Conservation (phyloP, 1,140 invertebrate species). For the Drosophila albomicans region DNA sequence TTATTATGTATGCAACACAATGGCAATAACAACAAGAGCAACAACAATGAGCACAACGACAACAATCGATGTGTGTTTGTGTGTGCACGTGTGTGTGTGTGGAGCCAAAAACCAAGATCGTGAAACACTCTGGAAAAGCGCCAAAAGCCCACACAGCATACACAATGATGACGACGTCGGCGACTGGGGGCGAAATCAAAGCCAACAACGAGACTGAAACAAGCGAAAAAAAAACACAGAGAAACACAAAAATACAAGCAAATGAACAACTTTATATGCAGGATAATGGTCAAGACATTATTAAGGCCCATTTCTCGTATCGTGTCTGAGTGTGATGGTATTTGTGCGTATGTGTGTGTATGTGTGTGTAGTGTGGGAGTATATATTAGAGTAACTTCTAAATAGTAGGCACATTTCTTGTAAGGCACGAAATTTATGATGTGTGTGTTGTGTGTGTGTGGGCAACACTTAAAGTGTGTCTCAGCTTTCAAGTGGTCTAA, state of each 20-base stretch:
- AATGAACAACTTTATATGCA: slow-evolving; percentile 83
- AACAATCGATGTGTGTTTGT: slow-evolving; percentile 35
- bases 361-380: slow-evolving; percentile 8
- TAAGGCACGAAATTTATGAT: slow-evolving; percentile 57
- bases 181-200: slow-evolving; percentile 60
- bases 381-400: slow-evolving; percentile 10
- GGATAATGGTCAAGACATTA: slow-evolving; percentile 79
- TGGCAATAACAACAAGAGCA: slow-evolving; percentile 43
- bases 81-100: background rate
- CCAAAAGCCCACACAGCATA: slow-evolving; percentile 45
- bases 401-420: slow-evolving; percentile 35
- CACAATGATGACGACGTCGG: slow-evolving; percentile 33
- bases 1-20: slow-evolving; percentile 82
- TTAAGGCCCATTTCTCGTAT: slow-evolving; percentile 53
- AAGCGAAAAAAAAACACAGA: slow-evolving; percentile 23
- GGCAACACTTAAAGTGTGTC: slow-evolving; percentile 6
- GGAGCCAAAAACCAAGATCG: slow-evolving; percentile 35
- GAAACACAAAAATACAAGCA: slow-evolving; percentile 57
- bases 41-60: slow-evolving; percentile 36
- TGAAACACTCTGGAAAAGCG: slow-evolving; percentile 36
- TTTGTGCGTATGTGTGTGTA: background rate
- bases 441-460: slow-evolving; percentile 9
- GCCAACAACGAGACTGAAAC: slow-evolving; percentile 35
- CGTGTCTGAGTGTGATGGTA: slow-evolving; percentile 1
- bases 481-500: slow-evolving; percentile 1